These are phyloP conservation scores for Rhaphigaster nebulosa DNA, from an alignment of 2,888 invertebrate species.

Conservation along the genomic window DNA sequence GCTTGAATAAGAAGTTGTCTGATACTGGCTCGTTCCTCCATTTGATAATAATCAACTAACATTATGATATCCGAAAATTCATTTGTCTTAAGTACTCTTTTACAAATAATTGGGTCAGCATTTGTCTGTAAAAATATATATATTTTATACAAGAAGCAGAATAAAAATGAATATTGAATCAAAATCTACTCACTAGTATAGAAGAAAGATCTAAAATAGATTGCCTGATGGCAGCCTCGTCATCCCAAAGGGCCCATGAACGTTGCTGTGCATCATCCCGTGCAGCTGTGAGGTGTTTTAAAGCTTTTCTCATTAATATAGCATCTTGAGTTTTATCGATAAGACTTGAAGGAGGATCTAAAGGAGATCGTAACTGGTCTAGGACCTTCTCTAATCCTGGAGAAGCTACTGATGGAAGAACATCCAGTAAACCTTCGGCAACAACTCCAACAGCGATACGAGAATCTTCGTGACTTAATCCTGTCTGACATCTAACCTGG, in stretches of 20 bases:
- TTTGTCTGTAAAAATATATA: constrained; percentile 77
- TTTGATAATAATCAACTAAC: constrained; percentile 94
- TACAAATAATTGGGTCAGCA: constrained; percentile 90
- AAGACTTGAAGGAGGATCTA: constrained; percentile 77
- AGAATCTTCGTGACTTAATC: constrained; percentile 88
- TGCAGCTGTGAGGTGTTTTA: constrained; percentile 86
- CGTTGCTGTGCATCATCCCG: constrained; percentile 96
- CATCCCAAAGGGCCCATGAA: constrained; percentile 95
- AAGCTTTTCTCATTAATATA: constrained; percentile 83
- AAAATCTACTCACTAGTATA: constrained; percentile 76
- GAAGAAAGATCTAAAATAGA: constrained; percentile 86
- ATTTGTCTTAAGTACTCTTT: constrained; percentile 86
- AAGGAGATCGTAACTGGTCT: constrained; percentile 73
- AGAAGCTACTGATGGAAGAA: constrained; percentile 71
- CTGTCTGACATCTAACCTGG: constrained; percentile 82
- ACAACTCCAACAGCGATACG: constrained; percentile 88
- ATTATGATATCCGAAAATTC: constrained; percentile 87
- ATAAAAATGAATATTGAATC: constrained; percentile 19
- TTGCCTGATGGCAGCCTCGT: constrained; percentile 88
- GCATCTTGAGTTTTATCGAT: constrained; percentile 89
- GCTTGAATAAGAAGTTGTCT: constrained; percentile 85
- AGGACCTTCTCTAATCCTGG: constrained; percentile 72
- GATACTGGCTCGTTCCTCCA: constrained; percentile 92
- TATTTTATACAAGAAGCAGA: neutral
- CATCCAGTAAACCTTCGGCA: constrained; percentile 73